phyloP scores from a whole-genome alignment of 2,797 vertebrate species.

The Delichon dasypus region DNA sequence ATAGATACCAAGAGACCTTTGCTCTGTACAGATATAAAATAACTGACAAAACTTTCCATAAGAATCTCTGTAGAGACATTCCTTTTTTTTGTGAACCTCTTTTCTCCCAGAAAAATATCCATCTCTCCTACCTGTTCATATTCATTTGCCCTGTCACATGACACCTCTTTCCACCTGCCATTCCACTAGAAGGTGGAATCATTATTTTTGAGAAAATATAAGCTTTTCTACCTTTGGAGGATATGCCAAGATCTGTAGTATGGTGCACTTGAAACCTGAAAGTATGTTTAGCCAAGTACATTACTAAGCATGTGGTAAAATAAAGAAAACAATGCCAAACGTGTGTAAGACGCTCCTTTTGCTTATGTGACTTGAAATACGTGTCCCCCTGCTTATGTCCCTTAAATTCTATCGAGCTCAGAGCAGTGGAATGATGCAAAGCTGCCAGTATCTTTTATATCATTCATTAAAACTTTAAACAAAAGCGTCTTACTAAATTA shows the following conservation, averaged over 20 bases:
- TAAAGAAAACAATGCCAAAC: neutral
- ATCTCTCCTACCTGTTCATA: neutral
- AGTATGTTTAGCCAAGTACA: neutral
- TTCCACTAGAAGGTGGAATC: neutral
- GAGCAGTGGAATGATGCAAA: slow-evolving; percentile 37
- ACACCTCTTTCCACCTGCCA: neutral
- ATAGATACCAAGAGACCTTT: neutral
- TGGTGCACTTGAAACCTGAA: neutral
- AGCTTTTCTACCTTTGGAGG: neutral
- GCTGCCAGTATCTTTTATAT: slow-evolving; percentile 35
- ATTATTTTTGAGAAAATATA: neutral
- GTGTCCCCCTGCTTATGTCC: neutral
- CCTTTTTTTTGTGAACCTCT: neutral
- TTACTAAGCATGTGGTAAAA: neutral
- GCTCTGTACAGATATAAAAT: neutral
- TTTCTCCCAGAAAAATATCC: neutral
- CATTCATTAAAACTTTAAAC: slow-evolving; percentile 24
- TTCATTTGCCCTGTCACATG: neutral
- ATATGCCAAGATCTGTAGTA: neutral
- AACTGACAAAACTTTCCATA: neutral
- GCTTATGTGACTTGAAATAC: neutral
- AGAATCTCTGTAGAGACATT: neutral
- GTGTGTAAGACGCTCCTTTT: neutral
- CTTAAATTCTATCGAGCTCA: slow-evolving; percentile 25
- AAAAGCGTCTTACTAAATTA: slow-evolving; percentile 22